Evolutionary conservation across 2,888 invertebrate genomes (phyloP).

Genomic region (Rugalucina vietnamica): DNA sequence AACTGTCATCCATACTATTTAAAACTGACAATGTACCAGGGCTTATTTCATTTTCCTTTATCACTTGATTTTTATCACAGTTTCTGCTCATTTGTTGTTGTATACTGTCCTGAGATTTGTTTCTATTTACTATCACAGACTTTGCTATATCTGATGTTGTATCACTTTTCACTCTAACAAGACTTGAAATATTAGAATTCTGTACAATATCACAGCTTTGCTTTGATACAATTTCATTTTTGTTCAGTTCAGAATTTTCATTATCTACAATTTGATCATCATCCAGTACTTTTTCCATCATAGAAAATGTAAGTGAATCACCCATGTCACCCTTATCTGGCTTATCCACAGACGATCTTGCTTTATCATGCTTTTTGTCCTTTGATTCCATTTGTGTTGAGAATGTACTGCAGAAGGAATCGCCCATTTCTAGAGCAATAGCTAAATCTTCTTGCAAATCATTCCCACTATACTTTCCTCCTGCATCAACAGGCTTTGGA

Average conservation of each 20-base stretch:
- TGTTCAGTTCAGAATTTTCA: background rate
- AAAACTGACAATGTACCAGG: conserved; percentile 52
- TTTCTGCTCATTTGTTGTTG: background rate
- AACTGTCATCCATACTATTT: conserved; percentile 34
- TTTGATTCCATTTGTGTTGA: conserved; percentile 20
- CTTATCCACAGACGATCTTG: background rate
- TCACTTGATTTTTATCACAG: background rate
- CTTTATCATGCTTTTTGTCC: background rate
- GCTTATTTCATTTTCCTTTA: conserved; percentile 26
- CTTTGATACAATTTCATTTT: conserved; percentile 18
- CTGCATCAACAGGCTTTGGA: conserved; percentile 11
- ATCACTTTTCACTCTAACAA: background rate
- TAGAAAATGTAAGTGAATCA: conserved; percentile 76
- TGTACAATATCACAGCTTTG: conserved; percentile 40
- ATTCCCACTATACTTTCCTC: background rate
- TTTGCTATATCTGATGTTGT: background rate
- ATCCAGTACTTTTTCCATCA: conserved; percentile 71
- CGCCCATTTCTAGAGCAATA: conserved; percentile 83
- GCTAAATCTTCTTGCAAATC: conserved; percentile 89
- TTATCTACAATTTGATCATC: conserved; percentile 18
- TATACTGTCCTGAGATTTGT: background rate
- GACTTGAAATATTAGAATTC: background rate
- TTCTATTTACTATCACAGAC: background rate
- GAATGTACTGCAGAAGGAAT: conserved; percentile 67
- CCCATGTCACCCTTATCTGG: conserved; percentile 45